These are phyloP conservation scores for Xestia sexstrigata DNA, from an alignment of 2,888 invertebrate genomes.

Conservation along the genomic window DNA sequence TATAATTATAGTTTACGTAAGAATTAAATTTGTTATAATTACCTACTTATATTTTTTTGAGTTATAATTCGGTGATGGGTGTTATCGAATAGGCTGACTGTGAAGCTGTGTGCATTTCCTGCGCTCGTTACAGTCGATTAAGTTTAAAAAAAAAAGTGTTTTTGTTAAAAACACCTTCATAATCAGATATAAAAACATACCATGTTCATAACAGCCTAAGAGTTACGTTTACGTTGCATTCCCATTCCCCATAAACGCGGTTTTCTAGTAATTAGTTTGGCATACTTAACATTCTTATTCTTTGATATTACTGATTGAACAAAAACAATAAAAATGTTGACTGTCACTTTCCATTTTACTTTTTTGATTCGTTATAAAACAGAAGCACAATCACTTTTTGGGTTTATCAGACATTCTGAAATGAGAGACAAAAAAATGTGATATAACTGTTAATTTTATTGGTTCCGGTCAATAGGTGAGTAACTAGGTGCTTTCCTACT, in stretches of 20 bases:
- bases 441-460: constrained; percentile 23
- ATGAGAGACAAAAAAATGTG: not conserved
- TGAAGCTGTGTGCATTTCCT: constrained; percentile 4
- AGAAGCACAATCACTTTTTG: constrained; percentile 20
- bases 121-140: constrained; percentile 9
- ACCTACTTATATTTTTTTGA: not conserved
- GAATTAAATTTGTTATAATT: constrained; percentile 44
- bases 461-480: constrained; percentile 6
- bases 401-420: not conserved
- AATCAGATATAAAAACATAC: not conserved
- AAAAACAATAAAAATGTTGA: not conserved
- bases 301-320: not conserved
- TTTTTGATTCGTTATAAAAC: constrained; percentile 16
- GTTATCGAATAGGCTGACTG: constrained; percentile 4
- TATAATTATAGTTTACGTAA: constrained; percentile 74
- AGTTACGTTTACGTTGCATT: not conserved
- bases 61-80: not conserved
- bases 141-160: constrained; percentile 9
- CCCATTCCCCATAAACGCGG: not conserved
- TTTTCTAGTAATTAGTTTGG: not conserved
- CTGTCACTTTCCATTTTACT: not conserved
- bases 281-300: not conserved
- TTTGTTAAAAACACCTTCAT: not conserved
- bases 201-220: not conserved
- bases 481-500: not conserved